Percentiles rank a stretch among this genome's conserved stretches.
phyloP scores from a whole-genome alignment of 2,888 invertebrate species.

The Lochmaea capreae region DNA sequence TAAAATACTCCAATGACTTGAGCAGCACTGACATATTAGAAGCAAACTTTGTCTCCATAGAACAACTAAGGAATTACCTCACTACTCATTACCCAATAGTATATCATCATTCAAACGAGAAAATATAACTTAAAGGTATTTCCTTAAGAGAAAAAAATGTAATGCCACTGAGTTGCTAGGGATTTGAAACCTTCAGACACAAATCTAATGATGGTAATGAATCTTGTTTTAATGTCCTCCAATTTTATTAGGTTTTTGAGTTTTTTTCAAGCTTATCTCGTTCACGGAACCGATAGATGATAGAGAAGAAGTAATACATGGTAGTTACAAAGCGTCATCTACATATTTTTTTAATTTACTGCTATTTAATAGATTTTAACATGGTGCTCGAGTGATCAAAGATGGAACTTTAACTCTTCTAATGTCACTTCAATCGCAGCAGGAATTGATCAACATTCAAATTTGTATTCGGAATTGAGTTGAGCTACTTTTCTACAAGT shows the following conservation, averaged over 20 bases:
- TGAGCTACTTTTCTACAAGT: not conserved
- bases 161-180: not conserved
- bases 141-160: not conserved
- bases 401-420: not conserved
- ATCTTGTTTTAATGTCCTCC: conserved; percentile 30
- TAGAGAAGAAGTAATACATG: conserved; percentile 2
- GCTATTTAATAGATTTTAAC: conserved; percentile 1
- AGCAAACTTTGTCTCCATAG: no score
- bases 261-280: conserved; percentile 29
- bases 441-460: not conserved
- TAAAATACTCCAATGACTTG: no score
- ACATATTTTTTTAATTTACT: conserved; percentile 1
- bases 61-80: no score
- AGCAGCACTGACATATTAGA: no score
- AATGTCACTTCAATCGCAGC: no score
- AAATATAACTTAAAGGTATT: no score
- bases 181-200: conserved; percentile 12
- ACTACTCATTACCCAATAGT: no score
- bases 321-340: not conserved
- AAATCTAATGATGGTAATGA: conserved; percentile 27
- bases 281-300: not conserved
- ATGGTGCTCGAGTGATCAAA: not conserved
- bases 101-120: no score
- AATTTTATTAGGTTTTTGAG: conserved; percentile 27
- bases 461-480: not conserved